These are phyloP conservation scores for Ophthalmolycus amberensis DNA, from an alignment of 2,113 vertebrate genomes.

Conservation along the genomic window DNA sequence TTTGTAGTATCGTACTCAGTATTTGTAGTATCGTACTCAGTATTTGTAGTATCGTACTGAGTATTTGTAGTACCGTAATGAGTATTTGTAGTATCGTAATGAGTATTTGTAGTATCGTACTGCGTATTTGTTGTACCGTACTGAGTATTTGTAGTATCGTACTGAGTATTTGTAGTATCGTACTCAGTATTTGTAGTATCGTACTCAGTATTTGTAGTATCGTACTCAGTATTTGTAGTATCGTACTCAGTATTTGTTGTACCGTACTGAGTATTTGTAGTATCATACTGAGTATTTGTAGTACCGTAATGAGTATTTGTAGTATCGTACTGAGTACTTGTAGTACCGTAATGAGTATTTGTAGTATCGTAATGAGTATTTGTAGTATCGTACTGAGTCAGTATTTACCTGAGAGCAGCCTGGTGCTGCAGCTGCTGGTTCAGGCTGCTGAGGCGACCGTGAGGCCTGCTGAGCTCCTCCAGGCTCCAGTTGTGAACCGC, in stretches of 20 bases:
- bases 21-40: background rate
- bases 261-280: too few species aligned
- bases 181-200: too few species aligned
- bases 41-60: background rate
- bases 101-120: background rate
- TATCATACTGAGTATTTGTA: too few species aligned
- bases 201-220: too few species aligned
- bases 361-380: background rate
- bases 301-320: background rate
- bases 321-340: too few species aligned
- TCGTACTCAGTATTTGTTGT: too few species aligned
- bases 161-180: too few species aligned
- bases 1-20: background rate
- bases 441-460: constrained; percentile 76
- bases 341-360: too few species aligned
- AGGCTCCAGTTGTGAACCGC: constrained; percentile 68
- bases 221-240: too few species aligned
- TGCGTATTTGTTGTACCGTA: background rate
- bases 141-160: background rate
- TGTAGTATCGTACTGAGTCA: background rate
- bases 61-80: background rate
- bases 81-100: background rate
- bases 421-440: constrained; percentile 81
- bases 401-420: constrained; percentile 81
- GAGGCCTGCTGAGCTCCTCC: constrained; percentile 79